Evolutionary conservation across 1,140 invertebrate genomes (phyloP).

Genomic region (Eufriesea mexicana): DNA sequence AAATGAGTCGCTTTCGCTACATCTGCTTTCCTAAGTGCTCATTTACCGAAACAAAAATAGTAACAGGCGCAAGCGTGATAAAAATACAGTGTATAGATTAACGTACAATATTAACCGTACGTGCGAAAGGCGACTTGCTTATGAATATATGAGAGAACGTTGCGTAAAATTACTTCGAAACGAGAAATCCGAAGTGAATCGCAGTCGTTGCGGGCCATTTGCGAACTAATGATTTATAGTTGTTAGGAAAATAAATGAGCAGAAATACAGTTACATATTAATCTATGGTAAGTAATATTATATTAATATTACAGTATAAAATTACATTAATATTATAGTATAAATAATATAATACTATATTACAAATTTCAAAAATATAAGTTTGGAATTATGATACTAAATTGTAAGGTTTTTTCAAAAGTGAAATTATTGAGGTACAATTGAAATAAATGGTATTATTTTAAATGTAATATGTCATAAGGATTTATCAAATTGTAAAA

Average conservation of each 20-base stretch:
- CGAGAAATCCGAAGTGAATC: neutral
- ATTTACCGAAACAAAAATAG: neutral
- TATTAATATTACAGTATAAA: too few relatives aligned
- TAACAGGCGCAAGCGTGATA: too few relatives aligned
- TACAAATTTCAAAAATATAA: too few relatives aligned
- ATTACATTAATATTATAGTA: too few relatives aligned
- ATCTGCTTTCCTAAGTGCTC: neutral
- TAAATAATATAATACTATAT: too few relatives aligned
- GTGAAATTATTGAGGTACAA: too few relatives aligned
- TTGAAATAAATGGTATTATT: too few relatives aligned
- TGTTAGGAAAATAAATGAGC: neutral
- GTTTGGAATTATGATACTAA: too few relatives aligned
- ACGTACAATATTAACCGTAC: neutral
- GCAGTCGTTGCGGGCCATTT: neutral
- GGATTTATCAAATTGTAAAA: too few relatives aligned
- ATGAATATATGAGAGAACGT: neutral
- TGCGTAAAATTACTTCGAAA: constrained; percentile 2
- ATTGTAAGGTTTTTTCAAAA: too few relatives aligned
- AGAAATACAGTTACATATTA: neutral
- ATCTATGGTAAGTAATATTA: neutral
- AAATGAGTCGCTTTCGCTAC: constrained; percentile 1
- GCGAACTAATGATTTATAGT: neutral
- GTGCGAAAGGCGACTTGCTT: neutral
- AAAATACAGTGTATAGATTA: too few relatives aligned
- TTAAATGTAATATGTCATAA: too few relatives aligned